phyloP scores from a whole-genome alignment of 2,113 vertebrate species.

The Cyanoramphus novaezelandiae region DNA sequence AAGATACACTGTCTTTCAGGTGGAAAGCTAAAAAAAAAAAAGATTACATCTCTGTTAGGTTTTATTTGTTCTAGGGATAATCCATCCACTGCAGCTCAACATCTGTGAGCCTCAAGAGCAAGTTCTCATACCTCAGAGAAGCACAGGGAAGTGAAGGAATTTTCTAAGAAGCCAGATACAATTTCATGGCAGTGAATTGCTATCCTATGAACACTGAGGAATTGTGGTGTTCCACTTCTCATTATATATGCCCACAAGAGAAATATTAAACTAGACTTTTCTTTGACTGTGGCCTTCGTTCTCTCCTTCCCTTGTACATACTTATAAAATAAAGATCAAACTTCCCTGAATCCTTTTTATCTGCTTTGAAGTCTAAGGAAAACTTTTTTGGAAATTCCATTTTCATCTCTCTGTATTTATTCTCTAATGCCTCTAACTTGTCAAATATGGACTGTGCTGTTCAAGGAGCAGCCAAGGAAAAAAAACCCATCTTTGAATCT shows the following conservation, averaged over 20 bases:
- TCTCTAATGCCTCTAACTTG: slow-evolving; percentile 54
- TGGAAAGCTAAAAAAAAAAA: not conserved
- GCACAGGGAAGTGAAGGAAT: slow-evolving; percentile 12
- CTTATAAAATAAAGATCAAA: slow-evolving; percentile 71
- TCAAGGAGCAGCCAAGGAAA: slow-evolving; percentile 34
- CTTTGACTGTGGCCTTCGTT: slow-evolving; percentile 57
- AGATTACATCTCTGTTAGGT: not conserved
- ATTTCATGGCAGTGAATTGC: slow-evolving; percentile 25
- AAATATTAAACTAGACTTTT: slow-evolving; percentile 56
- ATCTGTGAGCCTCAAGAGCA: not conserved
- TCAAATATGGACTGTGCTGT: slow-evolving; percentile 36
- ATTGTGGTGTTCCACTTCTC: not conserved
- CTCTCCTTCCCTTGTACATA: slow-evolving; percentile 37
- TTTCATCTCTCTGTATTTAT: slow-evolving; percentile 62
- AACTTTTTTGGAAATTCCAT: slow-evolving; percentile 60
- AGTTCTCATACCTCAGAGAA: not conserved
- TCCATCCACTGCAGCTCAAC: not conserved
- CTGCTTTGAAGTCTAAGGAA: slow-evolving; percentile 62
- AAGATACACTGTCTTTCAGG: not conserved
- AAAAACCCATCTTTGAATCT: slow-evolving; percentile 31
- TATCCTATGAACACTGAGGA: slow-evolving; percentile 8
- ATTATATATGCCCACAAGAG: slow-evolving; percentile 56
- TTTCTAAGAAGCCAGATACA: slow-evolving; percentile 22
- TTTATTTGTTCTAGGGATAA: slow-evolving; percentile 28
- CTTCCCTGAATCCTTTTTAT: slow-evolving; percentile 56